These are phyloP conservation scores for Leptinotarsa haldemani DNA, from an alignment of 2,888 invertebrate genomes.

Conservation along the genomic window DNA sequence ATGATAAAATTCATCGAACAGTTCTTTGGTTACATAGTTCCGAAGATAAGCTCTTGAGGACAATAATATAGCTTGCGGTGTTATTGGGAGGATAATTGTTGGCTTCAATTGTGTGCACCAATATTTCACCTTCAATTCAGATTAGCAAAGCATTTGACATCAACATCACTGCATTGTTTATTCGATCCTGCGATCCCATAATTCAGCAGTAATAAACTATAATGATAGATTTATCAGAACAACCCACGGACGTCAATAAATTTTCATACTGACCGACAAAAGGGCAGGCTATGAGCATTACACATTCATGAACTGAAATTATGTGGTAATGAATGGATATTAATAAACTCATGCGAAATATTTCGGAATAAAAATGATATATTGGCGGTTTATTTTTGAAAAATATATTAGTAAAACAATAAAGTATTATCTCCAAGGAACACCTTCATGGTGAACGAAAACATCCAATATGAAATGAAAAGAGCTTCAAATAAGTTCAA, in stretches of 20 bases:
- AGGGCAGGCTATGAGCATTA: not conserved
- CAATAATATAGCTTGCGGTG: not conserved
- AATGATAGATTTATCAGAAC: conserved; percentile 12
- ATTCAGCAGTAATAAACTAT: conserved; percentile 9
- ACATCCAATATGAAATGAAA: too few relatives aligned
- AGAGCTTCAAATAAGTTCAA: too few relatives aligned
- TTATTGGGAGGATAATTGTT: not conserved
- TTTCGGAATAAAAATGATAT: not conserved
- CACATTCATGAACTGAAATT: not conserved
- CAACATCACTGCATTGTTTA: conserved; percentile 11
- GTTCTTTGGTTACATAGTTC: too few relatives aligned
- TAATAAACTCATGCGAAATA: not conserved
- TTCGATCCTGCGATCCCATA: conserved; percentile 5
- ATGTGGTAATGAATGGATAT: conserved; percentile 3
- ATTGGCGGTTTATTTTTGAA: too few relatives aligned
- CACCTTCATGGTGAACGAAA: too few relatives aligned
- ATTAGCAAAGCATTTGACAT: not conserved
- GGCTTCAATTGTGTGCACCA: not conserved
- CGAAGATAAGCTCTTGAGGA: too few relatives aligned
- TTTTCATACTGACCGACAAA: not conserved
- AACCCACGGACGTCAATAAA: conserved; percentile 1
- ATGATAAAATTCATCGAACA: too few relatives aligned
- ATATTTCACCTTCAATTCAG: not conserved
- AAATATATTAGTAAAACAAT: too few relatives aligned
- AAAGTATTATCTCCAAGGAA: too few relatives aligned